Conservation (phyloP, 2,888 invertebrate genomes). For the Torymus tubicola region DNA sequence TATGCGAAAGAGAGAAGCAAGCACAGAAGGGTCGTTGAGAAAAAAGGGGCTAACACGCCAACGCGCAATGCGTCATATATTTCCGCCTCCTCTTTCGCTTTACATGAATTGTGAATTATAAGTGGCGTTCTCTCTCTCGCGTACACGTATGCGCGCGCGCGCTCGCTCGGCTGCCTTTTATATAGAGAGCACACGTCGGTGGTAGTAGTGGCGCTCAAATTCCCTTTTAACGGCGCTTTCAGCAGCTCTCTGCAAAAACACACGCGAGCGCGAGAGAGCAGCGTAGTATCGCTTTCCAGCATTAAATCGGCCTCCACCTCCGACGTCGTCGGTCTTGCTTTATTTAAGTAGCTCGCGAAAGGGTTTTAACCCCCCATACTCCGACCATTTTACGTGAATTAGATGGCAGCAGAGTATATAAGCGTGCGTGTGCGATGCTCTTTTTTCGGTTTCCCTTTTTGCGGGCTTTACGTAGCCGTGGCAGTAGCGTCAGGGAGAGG, state of each 20-base stretch:
- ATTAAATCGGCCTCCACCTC: constrained; percentile 19
- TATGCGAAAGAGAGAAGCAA: no score
- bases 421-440: not conserved
- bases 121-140: constrained; percentile 35
- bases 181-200: not conserved
- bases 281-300: constrained; percentile 50
- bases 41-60: no score
- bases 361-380: constrained; percentile 22
- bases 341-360: constrained; percentile 39
- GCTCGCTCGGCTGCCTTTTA: constrained; percentile 4
- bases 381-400: constrained; percentile 32
- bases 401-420: not conserved
- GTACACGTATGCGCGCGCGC: not conserved
- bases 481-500: no score
- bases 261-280: no score
- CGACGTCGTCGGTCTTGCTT: constrained; percentile 32
- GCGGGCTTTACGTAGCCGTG: no score
- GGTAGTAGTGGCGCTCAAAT: constrained; percentile 58
- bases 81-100: constrained; percentile 40
- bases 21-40: no score
- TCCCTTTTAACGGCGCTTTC: constrained; percentile 69
- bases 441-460: not conserved
- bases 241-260: constrained; percentile 62
- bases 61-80: no score
- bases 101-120: constrained; percentile 64